phyloP scores from a whole-genome alignment of 2,113 vertebrate genomes.

The Entomyzon cyanotis region DNA sequence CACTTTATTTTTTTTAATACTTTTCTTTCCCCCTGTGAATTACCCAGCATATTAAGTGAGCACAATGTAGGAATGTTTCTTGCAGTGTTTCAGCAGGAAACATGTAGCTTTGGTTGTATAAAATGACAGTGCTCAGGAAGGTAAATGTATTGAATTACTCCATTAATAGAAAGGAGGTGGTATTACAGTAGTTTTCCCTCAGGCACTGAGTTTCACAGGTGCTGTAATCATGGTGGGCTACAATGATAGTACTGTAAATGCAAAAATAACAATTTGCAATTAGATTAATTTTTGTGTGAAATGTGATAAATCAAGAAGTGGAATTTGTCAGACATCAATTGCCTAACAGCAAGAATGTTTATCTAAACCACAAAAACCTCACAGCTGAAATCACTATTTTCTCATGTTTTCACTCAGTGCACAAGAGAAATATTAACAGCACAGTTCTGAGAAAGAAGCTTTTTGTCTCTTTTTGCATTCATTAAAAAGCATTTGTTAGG shows the following conservation, averaged over 20 bases:
- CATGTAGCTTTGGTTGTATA: background rate
- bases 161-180: slow-evolving; percentile 18
- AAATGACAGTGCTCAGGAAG: slow-evolving; percentile 3
- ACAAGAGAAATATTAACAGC: slow-evolving; percentile 31
- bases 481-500: background rate
- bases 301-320: slow-evolving; percentile 47
- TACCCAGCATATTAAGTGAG: background rate
- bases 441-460: background rate
- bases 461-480: background rate
- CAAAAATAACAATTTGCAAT: slow-evolving; percentile 46
- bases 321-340: slow-evolving; percentile 47
- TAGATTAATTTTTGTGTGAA: slow-evolving; percentile 58
- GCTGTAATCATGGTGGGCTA: slow-evolving; percentile 21
- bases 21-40: background rate
- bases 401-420: slow-evolving; percentile 13
- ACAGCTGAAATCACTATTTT: slow-evolving; percentile 27
- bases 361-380: background rate
- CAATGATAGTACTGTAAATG: slow-evolving; percentile 37
- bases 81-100: slow-evolving; percentile 17
- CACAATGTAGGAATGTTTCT: background rate
- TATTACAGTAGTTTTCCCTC: background rate
- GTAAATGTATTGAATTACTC: slow-evolving; percentile 9
- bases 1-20: background rate
- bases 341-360: slow-evolving; percentile 29
- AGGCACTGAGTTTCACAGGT: slow-evolving; percentile 37